Percentiles rank a stretch among this genome's conserved stretches.
These are phyloP conservation scores for Lutraria lutraria DNA, from an alignment of 2,888 invertebrate species.

Conservation along the genomic window DNA sequence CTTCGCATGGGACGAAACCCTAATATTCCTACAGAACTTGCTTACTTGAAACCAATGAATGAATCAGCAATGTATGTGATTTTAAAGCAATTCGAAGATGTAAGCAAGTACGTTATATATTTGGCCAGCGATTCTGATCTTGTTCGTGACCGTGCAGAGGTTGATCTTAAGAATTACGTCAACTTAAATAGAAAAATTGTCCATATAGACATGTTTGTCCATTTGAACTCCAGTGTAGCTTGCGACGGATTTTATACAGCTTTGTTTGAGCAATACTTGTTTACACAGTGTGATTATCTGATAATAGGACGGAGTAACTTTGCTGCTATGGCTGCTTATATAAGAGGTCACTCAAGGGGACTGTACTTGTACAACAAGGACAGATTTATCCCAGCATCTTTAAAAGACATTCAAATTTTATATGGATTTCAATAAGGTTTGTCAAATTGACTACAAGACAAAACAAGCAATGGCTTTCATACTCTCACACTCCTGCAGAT, in stretches of 20 bases:
- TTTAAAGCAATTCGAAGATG: slow-evolving; percentile 25
- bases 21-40: slow-evolving; percentile 48
- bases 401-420: too few species aligned
- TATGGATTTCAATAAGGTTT: too few species aligned
- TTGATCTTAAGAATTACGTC: not conserved
- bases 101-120: slow-evolving; percentile 36
- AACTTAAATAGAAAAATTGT: slow-evolving; percentile 32
- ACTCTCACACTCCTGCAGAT: too few species aligned
- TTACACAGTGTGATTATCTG: too few species aligned
- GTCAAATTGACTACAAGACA: too few species aligned
- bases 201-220: slow-evolving; percentile 41
- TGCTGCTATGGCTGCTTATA: too few species aligned
- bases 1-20: too few species aligned
- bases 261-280: too few species aligned
- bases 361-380: slow-evolving; percentile 34
- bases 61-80: slow-evolving; percentile 29
- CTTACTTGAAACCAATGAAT: slow-evolving; percentile 27
- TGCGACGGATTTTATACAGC: slow-evolving; percentile 50
- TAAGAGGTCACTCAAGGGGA: too few species aligned
- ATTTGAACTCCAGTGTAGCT: not conserved
- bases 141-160: not conserved
- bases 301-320: too few species aligned
- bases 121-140: slow-evolving; percentile 57
- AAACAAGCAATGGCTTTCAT: too few species aligned
- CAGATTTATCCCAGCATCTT: too few species aligned